These are phyloP conservation scores for Drosophila dives DNA, from an alignment of 2,888 invertebrate species.

Conservation along the genomic window DNA sequence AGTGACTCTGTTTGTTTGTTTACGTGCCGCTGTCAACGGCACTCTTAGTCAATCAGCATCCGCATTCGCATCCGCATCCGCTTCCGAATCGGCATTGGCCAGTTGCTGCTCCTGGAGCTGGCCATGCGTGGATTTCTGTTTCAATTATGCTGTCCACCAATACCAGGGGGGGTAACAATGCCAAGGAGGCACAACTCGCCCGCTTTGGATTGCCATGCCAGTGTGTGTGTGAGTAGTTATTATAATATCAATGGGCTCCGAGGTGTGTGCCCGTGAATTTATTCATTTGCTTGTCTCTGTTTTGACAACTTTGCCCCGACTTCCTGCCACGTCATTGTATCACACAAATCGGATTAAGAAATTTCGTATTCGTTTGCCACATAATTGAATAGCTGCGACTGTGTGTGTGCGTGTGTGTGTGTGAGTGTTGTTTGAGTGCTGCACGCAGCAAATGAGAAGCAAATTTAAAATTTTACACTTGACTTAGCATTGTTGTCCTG, in stretches of 20 bases:
- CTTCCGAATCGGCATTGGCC: conserved; percentile 24
- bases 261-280: conserved; percentile 78
- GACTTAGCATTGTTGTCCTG: conserved; percentile 84
- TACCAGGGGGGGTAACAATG: conserved; percentile 6
- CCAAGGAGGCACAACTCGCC: conserved; percentile 7
- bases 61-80: conserved; percentile 1
- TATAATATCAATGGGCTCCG: conserved; percentile 74
- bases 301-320: conserved; percentile 70
- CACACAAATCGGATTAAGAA: conserved; percentile 84
- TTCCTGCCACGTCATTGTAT: conserved; percentile 66
- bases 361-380: conserved; percentile 84
- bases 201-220: conserved; percentile 6
- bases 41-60: conserved; percentile 57
- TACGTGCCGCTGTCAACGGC: conserved; percentile 55
- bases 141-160: conserved; percentile 66
- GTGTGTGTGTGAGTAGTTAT: conserved; percentile 54
- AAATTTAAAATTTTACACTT: conserved; percentile 86
- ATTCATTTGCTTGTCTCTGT: conserved; percentile 77
- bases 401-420: conserved; percentile 61
- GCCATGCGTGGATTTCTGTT: conserved; percentile 79
- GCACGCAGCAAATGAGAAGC: conserved; percentile 82
- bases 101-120: conserved; percentile 43
- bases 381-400: conserved; percentile 82
- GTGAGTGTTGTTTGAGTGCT: conserved; percentile 57
- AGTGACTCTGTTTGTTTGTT: conserved; percentile 50